Base-by-base conservation (phyloP, 1,140 invertebrate genomes). In the Dufourea novaeangliae region DNA sequence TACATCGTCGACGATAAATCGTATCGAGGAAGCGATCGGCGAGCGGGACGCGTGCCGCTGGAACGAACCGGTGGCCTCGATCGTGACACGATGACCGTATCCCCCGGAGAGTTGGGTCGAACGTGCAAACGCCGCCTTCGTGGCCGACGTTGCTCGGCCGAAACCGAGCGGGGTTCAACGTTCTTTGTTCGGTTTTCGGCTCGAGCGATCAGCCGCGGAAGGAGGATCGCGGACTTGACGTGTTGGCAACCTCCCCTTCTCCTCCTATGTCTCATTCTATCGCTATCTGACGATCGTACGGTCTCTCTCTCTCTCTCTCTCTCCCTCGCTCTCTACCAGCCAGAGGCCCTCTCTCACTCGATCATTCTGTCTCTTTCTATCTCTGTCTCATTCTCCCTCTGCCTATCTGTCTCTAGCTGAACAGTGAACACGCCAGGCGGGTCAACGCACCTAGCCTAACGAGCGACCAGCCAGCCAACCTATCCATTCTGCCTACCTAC, bases 401-500 rank as follows among this genome's bases (percentile, higher is more conserved):
- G 39, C 62, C 71, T 75, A 78, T 70, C 81, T 73, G 79, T 80
- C 78, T 84, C 83, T 74, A 64, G 78, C 52, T 72, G 67, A 78
- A 74, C 73, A 70, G 66, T 67, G 76, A 73, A 83, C 82, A 78
- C 82, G 83, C 77, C 73, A 78, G 66, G 82, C 79, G 78, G 85
- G 85, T 86, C 85, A 86, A 86, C 85, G 85, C 82, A 86, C 85
- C 79, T 86, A 84, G 69, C 76, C 71, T 84, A 86, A 82, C 81
- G 77, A 86, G 84, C 81, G 75, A 80, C 80, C 70, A 84, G 73
- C 76, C 84, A 79, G 71, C 77, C 83, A 82, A 83, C 80, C 83
- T 82, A 86, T 85, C 83, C 82, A 85, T 82, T 87, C 88, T 87
- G 86, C 86, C 87, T 88, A 88, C 87, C 88, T 89, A 89, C 87